These are phyloP conservation scores for Steinernema hermaphroditum DNA, from an alignment of 2,888 invertebrate species.

Conservation along the genomic window DNA sequence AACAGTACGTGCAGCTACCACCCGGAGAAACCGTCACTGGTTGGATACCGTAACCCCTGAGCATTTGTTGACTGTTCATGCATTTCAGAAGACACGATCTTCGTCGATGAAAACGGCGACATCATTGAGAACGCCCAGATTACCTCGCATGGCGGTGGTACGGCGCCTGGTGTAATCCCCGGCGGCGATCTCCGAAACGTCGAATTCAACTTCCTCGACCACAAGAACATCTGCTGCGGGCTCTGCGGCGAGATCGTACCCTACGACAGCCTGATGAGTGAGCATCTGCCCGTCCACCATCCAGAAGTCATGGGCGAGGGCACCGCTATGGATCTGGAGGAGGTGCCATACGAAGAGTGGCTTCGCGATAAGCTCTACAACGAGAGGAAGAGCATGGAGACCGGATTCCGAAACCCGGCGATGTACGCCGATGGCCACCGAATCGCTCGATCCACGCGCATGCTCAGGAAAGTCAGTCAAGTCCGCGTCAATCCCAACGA, in stretches of 20 bases:
- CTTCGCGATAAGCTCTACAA: constrained; percentile 46
- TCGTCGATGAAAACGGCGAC: constrained; percentile 21
- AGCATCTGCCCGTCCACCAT: constrained; percentile 61
- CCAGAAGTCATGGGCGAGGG: constrained; percentile 58
- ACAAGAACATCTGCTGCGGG: constrained; percentile 61
- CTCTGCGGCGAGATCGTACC: constrained; percentile 64
- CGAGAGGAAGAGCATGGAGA: constrained; percentile 41
- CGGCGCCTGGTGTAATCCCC: neutral
- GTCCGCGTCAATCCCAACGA: constrained; percentile 63
- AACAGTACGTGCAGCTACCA: constrained; percentile 20
- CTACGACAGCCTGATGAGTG: constrained; percentile 57
- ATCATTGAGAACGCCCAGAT: constrained; percentile 22
- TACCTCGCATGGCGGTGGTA: neutral
- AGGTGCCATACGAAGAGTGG: constrained; percentile 57
- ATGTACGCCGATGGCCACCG: constrained; percentile 27
- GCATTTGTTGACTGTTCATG: neutral
- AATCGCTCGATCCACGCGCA: constrained; percentile 42
- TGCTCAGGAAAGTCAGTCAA: constrained; percentile 48
- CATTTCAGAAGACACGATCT: constrained; percentile 20
- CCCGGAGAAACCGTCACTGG: constrained; percentile 21
- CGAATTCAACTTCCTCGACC: constrained; percentile 37
- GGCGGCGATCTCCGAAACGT: constrained; percentile 20
- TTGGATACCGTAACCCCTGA: neutral
- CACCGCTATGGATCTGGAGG: constrained; percentile 50
- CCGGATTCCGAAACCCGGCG: constrained; percentile 17